Evolutionary conservation across 2,888 invertebrate genomes (phyloP).

Genomic region (Cartodere bifasciata): DNA sequence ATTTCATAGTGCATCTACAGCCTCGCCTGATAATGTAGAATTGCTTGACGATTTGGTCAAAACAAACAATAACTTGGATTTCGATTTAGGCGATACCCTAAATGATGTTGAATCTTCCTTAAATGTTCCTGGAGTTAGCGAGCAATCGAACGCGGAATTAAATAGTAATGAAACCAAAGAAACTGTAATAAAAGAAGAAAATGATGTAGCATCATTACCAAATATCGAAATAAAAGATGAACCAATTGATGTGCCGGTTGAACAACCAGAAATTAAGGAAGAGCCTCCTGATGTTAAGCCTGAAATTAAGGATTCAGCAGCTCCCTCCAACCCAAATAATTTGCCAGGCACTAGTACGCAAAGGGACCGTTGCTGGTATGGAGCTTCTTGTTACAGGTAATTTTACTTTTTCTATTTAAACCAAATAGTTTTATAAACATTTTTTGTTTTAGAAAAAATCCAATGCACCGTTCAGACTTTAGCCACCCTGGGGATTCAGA

Average conservation of each 20-base stretch:
- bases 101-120: too few relatives aligned
- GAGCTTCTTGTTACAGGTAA: neutral
- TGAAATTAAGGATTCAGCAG: neutral
- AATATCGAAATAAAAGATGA: neutral
- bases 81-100: too few relatives aligned
- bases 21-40: too few relatives aligned
- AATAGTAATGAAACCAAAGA: neutral
- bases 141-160: neutral
- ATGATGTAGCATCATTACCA: neutral
- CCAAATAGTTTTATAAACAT: neutral
- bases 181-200: neutral
- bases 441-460: slow-evolving; percentile 2
- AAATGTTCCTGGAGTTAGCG: too few relatives aligned
- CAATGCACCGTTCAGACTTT: neutral
- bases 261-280: neutral
- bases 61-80: too few relatives aligned
- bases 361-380: slow-evolving; percentile 1
- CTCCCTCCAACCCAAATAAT: neutral
- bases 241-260: neutral
- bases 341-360: neutral
- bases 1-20: too few relatives aligned
- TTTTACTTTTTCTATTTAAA: neutral
- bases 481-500: slow-evolving; percentile 1
- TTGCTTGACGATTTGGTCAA: too few relatives aligned
- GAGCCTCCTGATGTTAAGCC: neutral